A percentile compares a stretch with the other conserved stretches of the same genome.
These are phyloP conservation scores for Sminthurides aquaticus DNA, from an alignment of 2,888 invertebrate genomes.

Conservation along the genomic window DNA sequence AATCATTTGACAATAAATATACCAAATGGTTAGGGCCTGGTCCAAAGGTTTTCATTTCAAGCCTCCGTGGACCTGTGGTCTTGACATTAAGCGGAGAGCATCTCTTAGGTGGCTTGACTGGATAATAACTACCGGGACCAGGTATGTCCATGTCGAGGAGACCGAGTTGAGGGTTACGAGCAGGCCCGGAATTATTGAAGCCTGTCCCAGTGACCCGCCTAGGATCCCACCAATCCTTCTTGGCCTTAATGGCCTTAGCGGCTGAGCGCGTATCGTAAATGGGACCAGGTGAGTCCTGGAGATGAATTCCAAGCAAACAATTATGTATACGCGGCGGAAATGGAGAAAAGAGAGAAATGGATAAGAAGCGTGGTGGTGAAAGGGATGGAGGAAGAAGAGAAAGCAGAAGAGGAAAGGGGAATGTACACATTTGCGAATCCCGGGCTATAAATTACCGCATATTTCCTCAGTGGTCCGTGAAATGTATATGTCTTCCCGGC, in stretches of 20 bases:
- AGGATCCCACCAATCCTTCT: conserved; percentile 34
- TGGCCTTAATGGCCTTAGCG: conserved; percentile 23
- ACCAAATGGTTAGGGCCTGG: conserved; percentile 36
- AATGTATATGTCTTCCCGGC: conserved; percentile 23
- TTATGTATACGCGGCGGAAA: no score
- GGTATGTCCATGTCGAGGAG: conserved; percentile 29
- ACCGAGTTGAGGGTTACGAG: conserved; percentile 19
- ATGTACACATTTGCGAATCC: not conserved
- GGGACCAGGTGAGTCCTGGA: conserved; percentile 34
- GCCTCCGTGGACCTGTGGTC: conserved; percentile 16
- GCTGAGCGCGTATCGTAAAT: conserved; percentile 35
- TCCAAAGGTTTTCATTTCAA: conserved; percentile 12
- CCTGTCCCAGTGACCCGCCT: conserved; percentile 22
- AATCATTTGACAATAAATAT: no score
- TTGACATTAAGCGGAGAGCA: conserved; percentile 10
- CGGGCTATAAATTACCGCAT: conserved; percentile 13
- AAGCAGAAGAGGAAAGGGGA: not conserved
- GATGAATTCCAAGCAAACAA: no score
- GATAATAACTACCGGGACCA: conserved; percentile 30
- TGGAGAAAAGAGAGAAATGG: no score
- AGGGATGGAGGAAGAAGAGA: not conserved
- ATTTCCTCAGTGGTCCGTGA: conserved; percentile 23
- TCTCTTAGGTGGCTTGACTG: conserved; percentile 7
- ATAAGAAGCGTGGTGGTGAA: no score
- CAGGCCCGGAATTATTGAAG: conserved; percentile 35